phyloP scores from a whole-genome alignment of 53 echinoderm and acorn worm species.

The Henricia sp. region DNA sequence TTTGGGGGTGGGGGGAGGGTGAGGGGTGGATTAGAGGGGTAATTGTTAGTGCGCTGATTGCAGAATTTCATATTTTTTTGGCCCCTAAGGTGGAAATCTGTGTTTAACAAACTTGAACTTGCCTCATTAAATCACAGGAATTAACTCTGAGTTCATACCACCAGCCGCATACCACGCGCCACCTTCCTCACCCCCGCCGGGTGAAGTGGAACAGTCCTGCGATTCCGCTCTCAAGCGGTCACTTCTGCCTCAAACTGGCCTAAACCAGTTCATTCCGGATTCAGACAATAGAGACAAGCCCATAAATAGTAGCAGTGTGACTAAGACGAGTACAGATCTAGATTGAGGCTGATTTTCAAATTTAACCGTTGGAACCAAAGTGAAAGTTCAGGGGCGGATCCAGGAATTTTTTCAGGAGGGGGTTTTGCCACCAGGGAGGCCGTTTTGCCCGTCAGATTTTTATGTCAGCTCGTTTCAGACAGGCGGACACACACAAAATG shows the following conservation, averaged over 20 bases:
- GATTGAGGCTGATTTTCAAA: background rate
- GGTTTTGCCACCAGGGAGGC: background rate
- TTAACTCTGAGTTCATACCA: constrained; percentile 40
- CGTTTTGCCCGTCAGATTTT: background rate
- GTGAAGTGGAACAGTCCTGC: constrained; percentile 11
- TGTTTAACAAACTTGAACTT: background rate
- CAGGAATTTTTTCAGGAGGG: background rate
- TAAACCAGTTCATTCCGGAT: constrained; percentile 29
- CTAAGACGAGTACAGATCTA: constrained; percentile 2
- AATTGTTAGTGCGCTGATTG: too few species aligned
- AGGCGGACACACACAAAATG: background rate
- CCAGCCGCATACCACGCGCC: constrained; percentile 25
- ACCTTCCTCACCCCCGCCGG: constrained; percentile 28
- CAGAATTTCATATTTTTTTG: too few species aligned
- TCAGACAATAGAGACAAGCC: background rate
- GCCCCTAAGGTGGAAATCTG: too few species aligned
- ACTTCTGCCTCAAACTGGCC: background rate
- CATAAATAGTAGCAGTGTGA: background rate
- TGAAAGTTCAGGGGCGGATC: background rate
- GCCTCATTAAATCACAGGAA: constrained; percentile 1
- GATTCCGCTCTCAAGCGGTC: background rate
- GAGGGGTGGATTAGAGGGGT: background rate
- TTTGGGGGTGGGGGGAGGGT: background rate
- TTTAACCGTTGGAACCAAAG: background rate
- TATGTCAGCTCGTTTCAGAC: background rate